Percentiles rank a stretch among this genome's conserved stretches.
Evolutionary conservation across 1,140 invertebrate genomes (phyloP).

Genomic region (Ceratoteleas bidentatus): DNA sequence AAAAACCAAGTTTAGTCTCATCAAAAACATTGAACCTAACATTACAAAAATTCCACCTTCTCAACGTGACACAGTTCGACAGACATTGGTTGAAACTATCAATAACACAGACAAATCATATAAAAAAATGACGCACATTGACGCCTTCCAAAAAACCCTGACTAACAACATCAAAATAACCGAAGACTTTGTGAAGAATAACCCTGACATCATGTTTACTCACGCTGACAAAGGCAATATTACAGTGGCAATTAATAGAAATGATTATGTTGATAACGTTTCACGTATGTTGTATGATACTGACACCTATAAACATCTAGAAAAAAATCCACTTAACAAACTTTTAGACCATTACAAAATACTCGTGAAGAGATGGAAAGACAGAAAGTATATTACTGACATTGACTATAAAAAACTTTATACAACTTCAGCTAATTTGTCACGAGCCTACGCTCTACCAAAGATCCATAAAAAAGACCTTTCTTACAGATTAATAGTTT

Average conservation of each 20-base stretch:
- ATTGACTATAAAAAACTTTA: not conserved
- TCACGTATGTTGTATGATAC: not conserved
- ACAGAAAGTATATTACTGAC: not conserved
- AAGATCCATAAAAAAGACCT: no score
- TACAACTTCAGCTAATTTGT: not conserved
- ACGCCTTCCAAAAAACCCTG: not conserved
- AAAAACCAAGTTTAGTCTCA: not conserved
- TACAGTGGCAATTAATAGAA: not conserved
- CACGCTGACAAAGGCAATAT: no score
- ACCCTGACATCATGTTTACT: conserved; percentile 1
- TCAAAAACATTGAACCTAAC: not conserved
- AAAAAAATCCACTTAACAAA: not conserved
- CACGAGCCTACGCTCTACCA: no score
- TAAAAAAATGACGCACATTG: not conserved
- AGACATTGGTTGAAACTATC: not conserved
- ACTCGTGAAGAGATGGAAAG: not conserved
- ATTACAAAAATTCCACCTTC: not conserved
- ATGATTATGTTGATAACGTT: not conserved
- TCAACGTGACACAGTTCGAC: not conserved
- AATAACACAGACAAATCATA: not conserved
- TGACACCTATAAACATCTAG: not conserved
- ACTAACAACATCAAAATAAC: not conserved
- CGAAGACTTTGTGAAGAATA: not conserved
- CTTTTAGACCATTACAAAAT: not conserved
- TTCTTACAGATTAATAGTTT: no score